Evolutionary conservation across 2,888 invertebrate genomes (phyloP).

Genomic region (Malthinus seriepunctatus): DNA sequence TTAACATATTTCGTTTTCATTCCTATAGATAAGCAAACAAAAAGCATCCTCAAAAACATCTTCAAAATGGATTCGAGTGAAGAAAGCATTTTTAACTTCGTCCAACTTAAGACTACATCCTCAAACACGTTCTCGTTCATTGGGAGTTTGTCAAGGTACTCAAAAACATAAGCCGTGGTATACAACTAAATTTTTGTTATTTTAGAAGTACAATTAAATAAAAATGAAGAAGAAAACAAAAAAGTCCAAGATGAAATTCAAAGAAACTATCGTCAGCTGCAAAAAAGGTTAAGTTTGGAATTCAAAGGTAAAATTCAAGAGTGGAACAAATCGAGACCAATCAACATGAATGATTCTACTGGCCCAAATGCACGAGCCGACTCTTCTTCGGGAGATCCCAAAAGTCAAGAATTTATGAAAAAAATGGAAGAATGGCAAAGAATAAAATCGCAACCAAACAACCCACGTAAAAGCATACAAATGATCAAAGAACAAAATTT

Average conservation of each 20-base stretch:
- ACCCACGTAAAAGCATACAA: slow-evolving; percentile 42
- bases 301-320: slow-evolving; percentile 73
- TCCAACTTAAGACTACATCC: not conserved
- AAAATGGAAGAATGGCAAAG: slow-evolving; percentile 60
- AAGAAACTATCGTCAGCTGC: slow-evolving; percentile 71
- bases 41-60: slow-evolving; percentile 55
- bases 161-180: too few species aligned
- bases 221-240: slow-evolving; percentile 12
- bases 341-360: slow-evolving; percentile 35
- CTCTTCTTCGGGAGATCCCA: slow-evolving; percentile 42
- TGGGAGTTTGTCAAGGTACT: not conserved
- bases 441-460: slow-evolving; percentile 48
- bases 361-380: slow-evolving; percentile 33
- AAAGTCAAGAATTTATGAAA: slow-evolving; percentile 52
- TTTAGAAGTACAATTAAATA: slow-evolving; percentile 11
- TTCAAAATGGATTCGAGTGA: slow-evolving; percentile 76
- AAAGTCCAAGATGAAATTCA: slow-evolving; percentile 61
- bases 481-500: slow-evolving; percentile 67
- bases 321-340: slow-evolving; percentile 50
- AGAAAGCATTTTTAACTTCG: slow-evolving; percentile 67
- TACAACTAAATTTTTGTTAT: not conserved
- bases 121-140: not conserved
- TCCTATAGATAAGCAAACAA: slow-evolving; percentile 39
- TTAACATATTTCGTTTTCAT: not conserved
- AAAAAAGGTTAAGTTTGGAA: slow-evolving; percentile 72